Percentiles rank a stretch among this genome's conserved stretches.
These are phyloP conservation scores for Microctonus hyperodae DNA, from an alignment of 2,888 invertebrate genomes.

Conservation along the genomic window DNA sequence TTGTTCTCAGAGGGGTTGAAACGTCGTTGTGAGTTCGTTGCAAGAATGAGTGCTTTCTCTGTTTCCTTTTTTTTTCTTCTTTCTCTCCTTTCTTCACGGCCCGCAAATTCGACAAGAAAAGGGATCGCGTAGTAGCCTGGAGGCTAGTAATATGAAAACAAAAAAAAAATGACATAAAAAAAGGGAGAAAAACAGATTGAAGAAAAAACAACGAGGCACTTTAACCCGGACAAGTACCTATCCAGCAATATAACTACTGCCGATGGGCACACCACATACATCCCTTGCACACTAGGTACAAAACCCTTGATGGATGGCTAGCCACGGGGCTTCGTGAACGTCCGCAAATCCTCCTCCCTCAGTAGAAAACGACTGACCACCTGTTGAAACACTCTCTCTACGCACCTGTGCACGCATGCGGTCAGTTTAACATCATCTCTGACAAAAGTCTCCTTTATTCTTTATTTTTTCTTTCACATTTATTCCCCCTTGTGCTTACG, in stretches of 20 bases:
- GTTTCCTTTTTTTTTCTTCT: constrained; percentile 14
- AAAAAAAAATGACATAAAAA: constrained; percentile 1
- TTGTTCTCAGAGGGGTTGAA: constrained; percentile 72
- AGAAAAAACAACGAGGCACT: constrained; percentile 20
- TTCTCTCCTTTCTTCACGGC: neutral
- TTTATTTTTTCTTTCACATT: constrained; percentile 15
- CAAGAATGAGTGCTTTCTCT: neutral
- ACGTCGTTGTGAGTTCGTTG: constrained; percentile 60
- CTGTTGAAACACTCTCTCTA: constrained; percentile 57
- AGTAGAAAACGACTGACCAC: constrained; percentile 53
- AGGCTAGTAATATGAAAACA: constrained; percentile 21
- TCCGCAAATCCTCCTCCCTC: constrained; percentile 23
- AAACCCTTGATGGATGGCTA: constrained; percentile 63
- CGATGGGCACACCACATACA: constrained; percentile 43
- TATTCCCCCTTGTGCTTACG: neutral
- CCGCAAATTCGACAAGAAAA: constrained; percentile 2
- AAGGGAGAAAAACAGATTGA: constrained; percentile 5
- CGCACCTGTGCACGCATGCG: constrained; percentile 60
- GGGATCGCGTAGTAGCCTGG: constrained; percentile 11
- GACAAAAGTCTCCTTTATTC: neutral
- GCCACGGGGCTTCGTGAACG: constrained; percentile 55
- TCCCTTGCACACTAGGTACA: constrained; percentile 50
- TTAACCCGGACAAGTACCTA: constrained; percentile 27
- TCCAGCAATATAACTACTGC: constrained; percentile 27
- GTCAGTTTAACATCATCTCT: neutral